Base-by-base conservation (phyloP, 2,113 vertebrate genomes). In the Passer domesticus region DNA sequence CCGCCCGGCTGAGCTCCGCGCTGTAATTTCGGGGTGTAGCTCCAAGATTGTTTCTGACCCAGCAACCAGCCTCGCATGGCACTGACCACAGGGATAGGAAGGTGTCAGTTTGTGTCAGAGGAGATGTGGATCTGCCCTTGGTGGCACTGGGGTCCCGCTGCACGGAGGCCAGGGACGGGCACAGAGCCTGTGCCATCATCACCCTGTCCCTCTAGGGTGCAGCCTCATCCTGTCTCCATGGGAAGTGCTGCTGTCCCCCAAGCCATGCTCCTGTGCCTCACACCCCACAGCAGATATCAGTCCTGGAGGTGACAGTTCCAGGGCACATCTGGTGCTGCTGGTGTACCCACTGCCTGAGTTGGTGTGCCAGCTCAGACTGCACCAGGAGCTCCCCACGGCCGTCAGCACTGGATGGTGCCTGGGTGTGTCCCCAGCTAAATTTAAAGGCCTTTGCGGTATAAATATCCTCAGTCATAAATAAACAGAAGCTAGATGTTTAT, bases 351-450 rank as follows among this genome's bases (percentile, higher is more conserved):
- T 2, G 24, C 35, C 21, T 0, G 63, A 16, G 35, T 2, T 6
- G 41, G 10, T 49, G 5, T 21, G 60, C 35, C 18, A 12, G 2
- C 8, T 3, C 11, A 1, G 30, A 33, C 67, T 60, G 52, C 10
- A 11, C 67, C 0, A 2, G 68, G 60, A 94, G 46, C 33, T 90
- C 47, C 80, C 22, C 11, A 9, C 0, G 0, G 70, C 75, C 1
- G 3, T 41, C 83, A 70, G 79, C 27, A 1, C 86, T 95, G 95
- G 50, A 83, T 88, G 83, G 46, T 83, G 92, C 59, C 79, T 92
- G 95, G 96, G 95, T 82, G 95, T 97, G 95, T 93, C 92, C 64
- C 58, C 87, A 53, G 94, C 94, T 96, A 91, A 94, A 95, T 97
- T 95, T 95, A 89, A 95, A 95, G 91, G 91, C 72, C 94, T 96